phyloP scores from a whole-genome alignment of 2,797 vertebrate genomes.

The Geotrypetes seraphini region DNA sequence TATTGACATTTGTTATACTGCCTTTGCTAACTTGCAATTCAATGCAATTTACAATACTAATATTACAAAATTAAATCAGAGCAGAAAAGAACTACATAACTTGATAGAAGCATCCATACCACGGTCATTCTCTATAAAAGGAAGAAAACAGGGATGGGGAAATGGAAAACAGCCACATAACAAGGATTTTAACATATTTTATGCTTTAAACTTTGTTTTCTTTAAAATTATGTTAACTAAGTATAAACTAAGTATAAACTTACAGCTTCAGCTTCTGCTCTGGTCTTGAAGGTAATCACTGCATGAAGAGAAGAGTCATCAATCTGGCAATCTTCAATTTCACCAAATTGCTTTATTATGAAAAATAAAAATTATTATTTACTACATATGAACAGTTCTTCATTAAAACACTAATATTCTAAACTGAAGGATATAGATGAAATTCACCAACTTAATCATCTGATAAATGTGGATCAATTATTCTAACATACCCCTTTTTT shows the following conservation, averaged over 20 bases:
- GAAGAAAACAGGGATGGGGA: too few relatives aligned
- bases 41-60: too few relatives aligned
- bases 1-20: too few relatives aligned
- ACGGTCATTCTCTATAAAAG: too few relatives aligned
- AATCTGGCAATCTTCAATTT: slow-evolving; percentile 93
- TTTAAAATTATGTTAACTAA: not conserved
- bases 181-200: not conserved
- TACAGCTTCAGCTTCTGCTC: slow-evolving; percentile 89
- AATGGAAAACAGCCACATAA: too few relatives aligned
- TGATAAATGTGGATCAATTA: too few relatives aligned
- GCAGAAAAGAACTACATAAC: too few relatives aligned
- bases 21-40: too few relatives aligned
- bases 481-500: too few relatives aligned
- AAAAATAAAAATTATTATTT: slow-evolving; percentile 7
- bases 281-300: slow-evolving; percentile 81
- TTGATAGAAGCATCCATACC: too few relatives aligned
- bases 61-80: too few relatives aligned
- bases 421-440: not conserved
- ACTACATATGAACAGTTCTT: slow-evolving; percentile 23
- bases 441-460: slow-evolving; percentile 13
- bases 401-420: slow-evolving; percentile 17
- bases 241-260: slow-evolving; percentile 37
- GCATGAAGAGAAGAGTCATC: slow-evolving; percentile 74
- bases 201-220: not conserved
- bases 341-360: slow-evolving; percentile 85